phyloP scores from a whole-genome alignment of 2,797 vertebrate species.

The Peromyscus attwateri region DNA sequence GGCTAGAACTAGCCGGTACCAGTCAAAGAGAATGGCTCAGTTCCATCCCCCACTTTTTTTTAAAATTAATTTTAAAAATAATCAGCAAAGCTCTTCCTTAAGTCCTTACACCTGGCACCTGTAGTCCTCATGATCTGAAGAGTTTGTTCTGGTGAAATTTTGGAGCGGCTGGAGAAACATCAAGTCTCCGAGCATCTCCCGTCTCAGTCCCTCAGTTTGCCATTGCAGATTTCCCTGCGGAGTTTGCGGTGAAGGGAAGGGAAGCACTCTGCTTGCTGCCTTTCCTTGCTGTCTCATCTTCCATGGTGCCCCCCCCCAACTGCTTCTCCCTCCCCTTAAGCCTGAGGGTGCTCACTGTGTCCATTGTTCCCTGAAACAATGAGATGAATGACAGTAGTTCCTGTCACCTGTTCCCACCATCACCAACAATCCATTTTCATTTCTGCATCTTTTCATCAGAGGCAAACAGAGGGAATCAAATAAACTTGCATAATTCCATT shows the following conservation, averaged over 20 bases:
- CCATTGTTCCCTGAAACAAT: constrained; percentile 73
- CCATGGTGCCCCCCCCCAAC: constrained; percentile 70
- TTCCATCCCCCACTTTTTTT: constrained; percentile 2
- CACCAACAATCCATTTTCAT: constrained; percentile 74
- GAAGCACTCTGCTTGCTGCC: constrained; percentile 62
- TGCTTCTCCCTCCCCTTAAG: constrained; percentile 79
- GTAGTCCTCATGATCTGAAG: constrained; percentile 14
- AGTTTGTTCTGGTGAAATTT: constrained; percentile 60
- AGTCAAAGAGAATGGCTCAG: background rate
- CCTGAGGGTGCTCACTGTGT: constrained; percentile 55
- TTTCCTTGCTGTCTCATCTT: constrained; percentile 76
- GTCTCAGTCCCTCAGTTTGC: constrained; percentile 23
- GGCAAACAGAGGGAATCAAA: constrained; percentile 82
- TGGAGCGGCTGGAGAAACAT: constrained; percentile 29
- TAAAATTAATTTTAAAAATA: background rate
- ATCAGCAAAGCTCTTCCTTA: constrained; percentile 31
- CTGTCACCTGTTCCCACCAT: constrained; percentile 67
- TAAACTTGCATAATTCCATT: constrained; percentile 77
- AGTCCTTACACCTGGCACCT: constrained; percentile 11
- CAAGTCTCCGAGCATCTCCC: constrained; percentile 54
- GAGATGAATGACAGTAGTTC: constrained; percentile 81
- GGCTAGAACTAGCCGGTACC: background rate
- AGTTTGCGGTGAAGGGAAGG: constrained; percentile 22
- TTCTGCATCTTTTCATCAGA: constrained; percentile 80
- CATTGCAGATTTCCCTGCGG: constrained; percentile 64